Evolutionary conservation across 1,140 invertebrate genomes (phyloP).

Genomic region (Macrosteles quadrilineatus): DNA sequence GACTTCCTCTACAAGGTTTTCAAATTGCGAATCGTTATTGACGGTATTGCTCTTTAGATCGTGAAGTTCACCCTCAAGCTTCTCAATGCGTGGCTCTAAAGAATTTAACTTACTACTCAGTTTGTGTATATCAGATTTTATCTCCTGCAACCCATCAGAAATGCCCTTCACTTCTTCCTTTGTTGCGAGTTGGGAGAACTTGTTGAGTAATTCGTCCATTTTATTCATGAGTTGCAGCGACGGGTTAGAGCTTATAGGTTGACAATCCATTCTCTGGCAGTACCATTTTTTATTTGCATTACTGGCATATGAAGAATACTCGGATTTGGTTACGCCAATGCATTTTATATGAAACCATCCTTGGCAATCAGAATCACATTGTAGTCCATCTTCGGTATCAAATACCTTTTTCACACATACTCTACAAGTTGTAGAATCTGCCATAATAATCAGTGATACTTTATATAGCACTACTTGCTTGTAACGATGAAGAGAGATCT

Average conservation of each 20-base stretch:
- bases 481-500: background rate
- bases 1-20: background rate
- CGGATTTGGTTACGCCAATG: too few relatives aligned
- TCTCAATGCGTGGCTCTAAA: too few relatives aligned
- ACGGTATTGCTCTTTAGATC: background rate
- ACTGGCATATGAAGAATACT: background rate
- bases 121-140: background rate
- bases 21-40: background rate
- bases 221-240: background rate
- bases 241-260: background rate
- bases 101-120: background rate
- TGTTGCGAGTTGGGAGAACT: too few relatives aligned
- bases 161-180: background rate
- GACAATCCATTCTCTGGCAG: background rate
- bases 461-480: background rate
- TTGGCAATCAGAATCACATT: constrained; percentile 11
- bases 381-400: constrained; percentile 2
- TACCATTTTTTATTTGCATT: constrained; percentile 9
- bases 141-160: background rate
- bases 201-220: background rate
- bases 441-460: background rate
- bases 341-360: background rate
- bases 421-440: background rate
- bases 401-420: constrained; percentile 11
- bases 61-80: background rate